These are phyloP conservation scores for Gymnosoma rotundatum DNA, from an alignment of 2,888 invertebrate species.

Conservation along the genomic window DNA sequence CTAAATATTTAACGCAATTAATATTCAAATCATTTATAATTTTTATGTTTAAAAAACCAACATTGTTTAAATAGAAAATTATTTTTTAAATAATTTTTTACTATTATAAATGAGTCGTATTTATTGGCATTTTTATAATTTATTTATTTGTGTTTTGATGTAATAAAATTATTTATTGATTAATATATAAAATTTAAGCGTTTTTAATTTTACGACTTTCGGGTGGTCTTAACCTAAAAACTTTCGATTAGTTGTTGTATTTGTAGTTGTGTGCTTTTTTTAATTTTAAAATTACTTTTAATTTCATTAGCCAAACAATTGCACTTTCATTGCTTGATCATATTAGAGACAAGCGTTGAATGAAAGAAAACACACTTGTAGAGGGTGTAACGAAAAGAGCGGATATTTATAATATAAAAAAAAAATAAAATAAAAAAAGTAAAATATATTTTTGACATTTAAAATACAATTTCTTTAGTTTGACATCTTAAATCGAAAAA, in stretches of 20 bases:
- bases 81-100: conserved; percentile 50
- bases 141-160: conserved; percentile 30
- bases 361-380: background rate
- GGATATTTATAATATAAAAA: background rate
- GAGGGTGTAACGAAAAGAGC: background rate
- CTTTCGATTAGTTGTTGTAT: conserved; percentile 10
- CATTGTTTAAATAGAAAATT: conserved; percentile 25
- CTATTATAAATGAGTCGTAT: conserved; percentile 52
- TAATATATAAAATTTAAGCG: conserved; percentile 35
- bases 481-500: no score
- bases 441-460: no score
- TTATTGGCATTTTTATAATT: conserved; percentile 40
- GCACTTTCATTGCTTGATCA: conserved; percentile 57
- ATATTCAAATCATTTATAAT: conserved; percentile 57
- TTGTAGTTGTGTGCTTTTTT: conserved; percentile 11
- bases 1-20: conserved; percentile 26
- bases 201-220: conserved; percentile 44
- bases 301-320: conserved; percentile 60
- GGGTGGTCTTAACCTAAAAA: conserved; percentile 68
- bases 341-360: background rate
- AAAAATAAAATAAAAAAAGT: no score
- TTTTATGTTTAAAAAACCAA: conserved; percentile 42
- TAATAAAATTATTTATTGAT: conserved; percentile 41
- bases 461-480: no score
- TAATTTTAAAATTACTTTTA: conserved; percentile 67